Percentiles rank a stretch among this genome's conserved stretches.
These are phyloP conservation scores for Onthophagus sagittarius DNA, from an alignment of 2,888 invertebrate genomes.

Conservation along the genomic window DNA sequence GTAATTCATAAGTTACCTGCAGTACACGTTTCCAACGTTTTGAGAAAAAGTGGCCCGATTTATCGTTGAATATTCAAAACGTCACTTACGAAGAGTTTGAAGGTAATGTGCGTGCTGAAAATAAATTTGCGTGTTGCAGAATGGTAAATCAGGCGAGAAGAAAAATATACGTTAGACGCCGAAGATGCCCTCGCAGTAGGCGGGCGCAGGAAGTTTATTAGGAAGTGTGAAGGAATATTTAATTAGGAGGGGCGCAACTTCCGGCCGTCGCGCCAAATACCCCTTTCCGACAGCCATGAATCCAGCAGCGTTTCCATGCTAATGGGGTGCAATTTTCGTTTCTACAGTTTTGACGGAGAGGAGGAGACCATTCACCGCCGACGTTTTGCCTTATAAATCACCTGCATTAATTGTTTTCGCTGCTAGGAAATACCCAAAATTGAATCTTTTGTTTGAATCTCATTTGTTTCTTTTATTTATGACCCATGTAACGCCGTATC, in stretches of 20 bases:
- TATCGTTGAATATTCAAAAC: neutral
- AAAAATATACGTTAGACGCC: constrained; percentile 17
- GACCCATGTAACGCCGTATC: neutral
- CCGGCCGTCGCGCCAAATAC: constrained; percentile 13
- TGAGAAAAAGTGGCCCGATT: neutral
- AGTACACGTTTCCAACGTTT: neutral
- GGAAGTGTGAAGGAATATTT: constrained; percentile 26
- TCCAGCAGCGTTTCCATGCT: constrained; percentile 19
- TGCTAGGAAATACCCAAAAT: constrained; percentile 13
- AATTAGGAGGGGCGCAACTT: constrained; percentile 21
- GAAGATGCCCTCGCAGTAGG: constrained; percentile 14
- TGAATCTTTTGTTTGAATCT: constrained; percentile 22
- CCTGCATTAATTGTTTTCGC: constrained; percentile 24
- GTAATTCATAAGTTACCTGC: neutral
- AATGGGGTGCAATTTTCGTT: constrained; percentile 22
- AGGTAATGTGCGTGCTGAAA: constrained; percentile 7
- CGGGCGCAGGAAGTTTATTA: constrained; percentile 20
- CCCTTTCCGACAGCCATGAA: constrained; percentile 17
- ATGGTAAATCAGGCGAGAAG: constrained; percentile 17
- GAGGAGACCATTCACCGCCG: constrained; percentile 7
- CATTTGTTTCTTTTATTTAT: constrained; percentile 20
- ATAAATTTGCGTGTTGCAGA: constrained; percentile 16
- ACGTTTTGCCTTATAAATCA: constrained; percentile 20
- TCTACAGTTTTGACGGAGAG: neutral
- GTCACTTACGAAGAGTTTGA: neutral